These are phyloP conservation scores for Myrmecobius fasciatus DNA, from an alignment of 2,113 vertebrate genomes.

Conservation along the genomic window DNA sequence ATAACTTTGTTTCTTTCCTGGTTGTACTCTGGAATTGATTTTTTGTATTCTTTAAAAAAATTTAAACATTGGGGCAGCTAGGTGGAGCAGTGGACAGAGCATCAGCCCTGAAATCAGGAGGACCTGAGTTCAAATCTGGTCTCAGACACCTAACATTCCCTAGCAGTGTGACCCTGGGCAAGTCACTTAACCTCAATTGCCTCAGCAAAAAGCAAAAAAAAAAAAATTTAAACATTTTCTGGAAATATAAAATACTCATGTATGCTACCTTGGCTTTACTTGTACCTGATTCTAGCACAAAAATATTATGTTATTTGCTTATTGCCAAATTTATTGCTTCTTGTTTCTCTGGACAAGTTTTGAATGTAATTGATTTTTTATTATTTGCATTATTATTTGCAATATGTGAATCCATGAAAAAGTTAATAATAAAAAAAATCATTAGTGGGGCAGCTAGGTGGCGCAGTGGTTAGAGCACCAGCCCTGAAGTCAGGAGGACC, in stretches of 20 bases:
- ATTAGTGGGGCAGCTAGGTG: too few species aligned
- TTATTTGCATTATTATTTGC: background rate
- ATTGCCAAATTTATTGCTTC: background rate
- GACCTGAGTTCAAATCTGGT: too few species aligned
- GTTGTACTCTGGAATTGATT: background rate
- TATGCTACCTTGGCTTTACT: background rate
- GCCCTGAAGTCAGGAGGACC: too few species aligned
- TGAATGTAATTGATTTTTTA: background rate
- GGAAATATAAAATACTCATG: background rate
- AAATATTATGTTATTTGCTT: background rate
- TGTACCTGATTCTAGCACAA: background rate
- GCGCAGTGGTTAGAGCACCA: too few species aligned
- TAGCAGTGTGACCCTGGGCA: too few species aligned
- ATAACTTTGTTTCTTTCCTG: background rate
- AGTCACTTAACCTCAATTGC: too few species aligned
- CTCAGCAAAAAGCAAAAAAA: too few species aligned
- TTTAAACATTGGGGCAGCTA: too few species aligned
- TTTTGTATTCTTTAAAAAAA: background rate
- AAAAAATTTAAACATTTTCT: background rate
- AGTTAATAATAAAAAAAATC: background rate
- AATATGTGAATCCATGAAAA: background rate
- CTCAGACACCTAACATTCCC: too few species aligned
- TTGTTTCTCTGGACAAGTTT: background rate
- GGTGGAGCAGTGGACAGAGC: too few species aligned
- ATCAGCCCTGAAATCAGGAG: too few species aligned